Conservation (phyloP, 2,797 vertebrate genomes). For the Streptopelia turtur region DNA sequence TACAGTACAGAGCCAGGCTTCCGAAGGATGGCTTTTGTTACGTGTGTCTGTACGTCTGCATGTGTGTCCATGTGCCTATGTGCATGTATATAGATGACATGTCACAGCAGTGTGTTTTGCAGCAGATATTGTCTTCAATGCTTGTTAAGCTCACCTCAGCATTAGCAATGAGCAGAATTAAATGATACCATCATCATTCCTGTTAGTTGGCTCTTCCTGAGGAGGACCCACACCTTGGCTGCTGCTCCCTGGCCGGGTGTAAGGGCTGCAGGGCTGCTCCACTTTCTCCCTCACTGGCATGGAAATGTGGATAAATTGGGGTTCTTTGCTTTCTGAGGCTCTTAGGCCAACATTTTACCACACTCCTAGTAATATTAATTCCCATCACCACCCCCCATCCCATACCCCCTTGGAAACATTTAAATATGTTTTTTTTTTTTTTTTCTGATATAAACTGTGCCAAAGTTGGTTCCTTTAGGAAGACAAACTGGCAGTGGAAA, state of each 20-base stretch:
- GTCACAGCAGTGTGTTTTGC: neutral
- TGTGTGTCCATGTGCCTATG: rapidly evolving
- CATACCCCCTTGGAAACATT: neutral
- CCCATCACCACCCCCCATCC: neutral
- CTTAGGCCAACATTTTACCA: neutral
- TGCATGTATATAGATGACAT: rapidly evolving
- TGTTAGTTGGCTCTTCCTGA: neutral
- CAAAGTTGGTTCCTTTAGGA: neutral
- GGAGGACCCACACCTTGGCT: neutral
- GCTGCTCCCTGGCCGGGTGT: neutral
- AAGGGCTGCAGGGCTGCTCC: neutral
- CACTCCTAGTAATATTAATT: neutral
- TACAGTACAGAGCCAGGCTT: neutral
- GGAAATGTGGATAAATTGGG: neutral
- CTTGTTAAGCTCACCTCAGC: neutral
- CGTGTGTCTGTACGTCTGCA: neutral
- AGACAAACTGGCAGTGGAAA: conserved; percentile 6
- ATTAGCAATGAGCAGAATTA: rapidly evolving
- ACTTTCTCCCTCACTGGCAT: neutral
- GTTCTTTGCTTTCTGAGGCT: neutral
- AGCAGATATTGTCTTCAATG: rapidly evolving
- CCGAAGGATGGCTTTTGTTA: neutral
- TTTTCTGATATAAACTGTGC: neutral
- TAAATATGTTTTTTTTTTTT: neutral
- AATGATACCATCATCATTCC: neutral